A percentile compares a stretch with the other conserved stretches of the same genome.
These are phyloP conservation scores for Mallotus villosus DNA, from an alignment of 2,797 vertebrate genomes.

Conservation along the genomic window DNA sequence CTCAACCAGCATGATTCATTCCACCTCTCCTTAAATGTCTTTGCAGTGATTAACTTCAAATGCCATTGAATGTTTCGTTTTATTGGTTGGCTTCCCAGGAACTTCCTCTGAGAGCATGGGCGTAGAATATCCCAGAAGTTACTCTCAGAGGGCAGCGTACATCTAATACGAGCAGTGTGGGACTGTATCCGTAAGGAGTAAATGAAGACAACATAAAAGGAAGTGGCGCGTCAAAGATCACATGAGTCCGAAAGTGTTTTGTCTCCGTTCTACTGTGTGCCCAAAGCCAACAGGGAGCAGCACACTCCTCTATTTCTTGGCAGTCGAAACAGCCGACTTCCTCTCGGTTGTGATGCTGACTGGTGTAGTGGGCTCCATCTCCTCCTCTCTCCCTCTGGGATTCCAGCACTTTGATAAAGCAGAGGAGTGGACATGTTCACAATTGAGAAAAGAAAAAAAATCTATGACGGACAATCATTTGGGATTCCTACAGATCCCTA, in stretches of 20 bases:
- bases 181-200: slow-evolving; percentile 2
- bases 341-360: slow-evolving; percentile 45
- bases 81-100: no score
- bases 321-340: slow-evolving; percentile 54
- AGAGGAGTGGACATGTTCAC: slow-evolving; percentile 1
- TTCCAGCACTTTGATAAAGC: slow-evolving; percentile 1
- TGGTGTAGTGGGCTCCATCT: slow-evolving; percentile 33
- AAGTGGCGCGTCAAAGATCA: slow-evolving; percentile 61
- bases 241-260: slow-evolving; percentile 26
- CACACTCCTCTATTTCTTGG: slow-evolving; percentile 44
- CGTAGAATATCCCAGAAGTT: not conserved
- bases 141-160: not conserved
- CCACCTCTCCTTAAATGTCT: no score
- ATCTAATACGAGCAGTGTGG: not conserved
- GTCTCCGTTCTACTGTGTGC: slow-evolving; percentile 33
- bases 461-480: not conserved
- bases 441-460: no score
- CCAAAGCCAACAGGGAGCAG: slow-evolving; percentile 43
- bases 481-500: no score
- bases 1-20: not conserved
- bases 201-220: slow-evolving; percentile 40
- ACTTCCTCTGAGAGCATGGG: no score
- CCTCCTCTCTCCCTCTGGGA: slow-evolving; percentile 12
- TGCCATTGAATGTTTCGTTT: no score
- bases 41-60: no score